Conservation (phyloP, 1,140 invertebrate species). For the Orius insidiosus region DNA sequence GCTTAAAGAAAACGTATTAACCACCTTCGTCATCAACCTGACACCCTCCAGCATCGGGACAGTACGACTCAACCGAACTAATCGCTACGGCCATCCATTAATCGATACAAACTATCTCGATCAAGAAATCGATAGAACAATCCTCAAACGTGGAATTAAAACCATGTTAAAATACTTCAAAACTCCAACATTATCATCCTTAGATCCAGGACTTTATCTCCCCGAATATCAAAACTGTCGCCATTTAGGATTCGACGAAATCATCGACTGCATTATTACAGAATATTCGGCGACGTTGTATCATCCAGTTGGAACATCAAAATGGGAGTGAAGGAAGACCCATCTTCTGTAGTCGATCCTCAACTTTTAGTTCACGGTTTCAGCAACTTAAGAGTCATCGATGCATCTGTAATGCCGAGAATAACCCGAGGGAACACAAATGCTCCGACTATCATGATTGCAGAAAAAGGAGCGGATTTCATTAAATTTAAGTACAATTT, state of each 20-base stretch:
- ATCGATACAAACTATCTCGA: constrained; percentile 52
- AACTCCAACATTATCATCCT: constrained; percentile 25
- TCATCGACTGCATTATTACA: constrained; percentile 44
- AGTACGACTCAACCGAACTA: constrained; percentile 31
- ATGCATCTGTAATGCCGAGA: constrained; percentile 60
- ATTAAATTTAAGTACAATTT: constrained; percentile 36
- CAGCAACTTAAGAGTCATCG: constrained; percentile 47
- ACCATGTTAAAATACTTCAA: constrained; percentile 23
- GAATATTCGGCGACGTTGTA: constrained; percentile 43
- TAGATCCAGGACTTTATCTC: constrained; percentile 27
- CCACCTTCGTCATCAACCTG: too few relatives aligned
- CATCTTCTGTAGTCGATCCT: constrained; percentile 60
- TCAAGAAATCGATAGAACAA: constrained; percentile 29
- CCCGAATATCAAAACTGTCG: constrained; percentile 20
- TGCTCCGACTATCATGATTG: constrained; percentile 56
- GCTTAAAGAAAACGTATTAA: constrained; percentile 24
- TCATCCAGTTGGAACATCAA: constrained; percentile 55
- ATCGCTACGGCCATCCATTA: constrained; percentile 45
- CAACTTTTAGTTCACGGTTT: constrained; percentile 52
- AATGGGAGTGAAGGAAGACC: constrained; percentile 56
- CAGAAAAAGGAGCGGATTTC: constrained; percentile 59
- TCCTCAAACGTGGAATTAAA: constrained; percentile 28
- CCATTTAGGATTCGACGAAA: constrained; percentile 29
- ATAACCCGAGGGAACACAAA: constrained; percentile 62
- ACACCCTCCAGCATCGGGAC: constrained; percentile 33